Percentiles rank a stretch among this genome's conserved stretches.
Evolutionary conservation across 2,888 invertebrate species (phyloP).

Genomic region (Melanchra persicariae): DNA sequence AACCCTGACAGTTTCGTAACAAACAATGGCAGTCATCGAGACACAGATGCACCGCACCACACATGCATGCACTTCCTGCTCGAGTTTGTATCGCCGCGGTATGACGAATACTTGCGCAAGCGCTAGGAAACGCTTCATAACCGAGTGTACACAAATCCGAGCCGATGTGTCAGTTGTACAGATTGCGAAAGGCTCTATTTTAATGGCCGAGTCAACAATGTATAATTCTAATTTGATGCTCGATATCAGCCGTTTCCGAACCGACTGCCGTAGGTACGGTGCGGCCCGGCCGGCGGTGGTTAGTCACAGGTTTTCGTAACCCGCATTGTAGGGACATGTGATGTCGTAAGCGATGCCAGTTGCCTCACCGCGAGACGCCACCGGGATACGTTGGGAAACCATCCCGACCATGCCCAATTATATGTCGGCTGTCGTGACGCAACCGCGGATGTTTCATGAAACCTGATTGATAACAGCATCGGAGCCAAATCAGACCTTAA

Average conservation of each 20-base stretch:
- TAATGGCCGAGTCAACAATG: slow-evolving; percentile 78
- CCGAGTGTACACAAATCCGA: slow-evolving; percentile 79
- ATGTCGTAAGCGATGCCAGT: slow-evolving; percentile 86
- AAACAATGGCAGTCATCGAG: slow-evolving; percentile 86
- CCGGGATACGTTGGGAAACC: slow-evolving; percentile 90
- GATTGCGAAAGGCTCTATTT: slow-evolving; percentile 81
- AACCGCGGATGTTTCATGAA: slow-evolving; percentile 80
- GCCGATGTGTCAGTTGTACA: slow-evolving; percentile 77
- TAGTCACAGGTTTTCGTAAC: slow-evolving; percentile 90
- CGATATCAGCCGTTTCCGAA: slow-evolving; percentile 76
- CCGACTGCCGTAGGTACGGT: slow-evolving; percentile 75
- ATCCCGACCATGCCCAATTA: slow-evolving; percentile 89
- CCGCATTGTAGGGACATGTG: slow-evolving; percentile 88
- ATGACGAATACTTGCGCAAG: slow-evolving; percentile 86
- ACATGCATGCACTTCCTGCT: slow-evolving; percentile 90
- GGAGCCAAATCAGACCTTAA: slow-evolving; percentile 54
- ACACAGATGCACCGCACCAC: slow-evolving; percentile 89
- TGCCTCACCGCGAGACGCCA: slow-evolving; percentile 87
- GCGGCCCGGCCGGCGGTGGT: slow-evolving; percentile 73
- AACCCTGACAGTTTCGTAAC: slow-evolving; percentile 90
- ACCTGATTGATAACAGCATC: slow-evolving; percentile 79
- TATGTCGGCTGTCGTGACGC: slow-evolving; percentile 83
- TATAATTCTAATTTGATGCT: slow-evolving; percentile 73
- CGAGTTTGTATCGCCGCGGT: slow-evolving; percentile 83
- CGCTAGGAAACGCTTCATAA: slow-evolving; percentile 79